phyloP scores from a whole-genome alignment of 2,888 invertebrate genomes.

The Drosophila imparisetae region DNA sequence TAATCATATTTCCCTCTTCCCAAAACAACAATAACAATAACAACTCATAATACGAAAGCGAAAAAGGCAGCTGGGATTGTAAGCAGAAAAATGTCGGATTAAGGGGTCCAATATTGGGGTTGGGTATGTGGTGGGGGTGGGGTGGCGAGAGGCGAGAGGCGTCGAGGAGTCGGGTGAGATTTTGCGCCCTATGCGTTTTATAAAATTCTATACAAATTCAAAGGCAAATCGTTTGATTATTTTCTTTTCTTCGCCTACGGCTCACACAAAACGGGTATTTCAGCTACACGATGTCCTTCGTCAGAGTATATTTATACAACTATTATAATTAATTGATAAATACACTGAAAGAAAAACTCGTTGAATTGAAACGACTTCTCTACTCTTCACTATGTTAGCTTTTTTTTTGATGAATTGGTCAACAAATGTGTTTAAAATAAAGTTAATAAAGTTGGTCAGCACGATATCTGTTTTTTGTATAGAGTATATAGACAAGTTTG shows the following conservation, averaged over 20 bases:
- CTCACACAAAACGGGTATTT: slow-evolving; percentile 20
- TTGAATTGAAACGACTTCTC: not conserved
- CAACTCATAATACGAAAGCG: slow-evolving; percentile 35
- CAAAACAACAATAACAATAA: slow-evolving; percentile 39
- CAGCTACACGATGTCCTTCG: slow-evolving; percentile 5
- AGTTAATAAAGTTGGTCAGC: not conserved
- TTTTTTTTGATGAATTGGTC: not conserved
- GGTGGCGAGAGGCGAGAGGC: not conserved
- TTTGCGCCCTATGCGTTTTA: slow-evolving; percentile 12
- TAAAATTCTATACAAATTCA: slow-evolving; percentile 42
- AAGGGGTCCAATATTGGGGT: slow-evolving; percentile 12
- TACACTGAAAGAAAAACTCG: not conserved
- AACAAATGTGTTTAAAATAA: not conserved
- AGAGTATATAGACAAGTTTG: slow-evolving; percentile 15
- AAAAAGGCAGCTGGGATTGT: slow-evolving; percentile 52
- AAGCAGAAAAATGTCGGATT: slow-evolving; percentile 49
- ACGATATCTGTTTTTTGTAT: not conserved
- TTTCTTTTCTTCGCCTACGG: slow-evolving; percentile 2
- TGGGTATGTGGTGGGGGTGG: not conserved
- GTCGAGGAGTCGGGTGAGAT: not conserved
- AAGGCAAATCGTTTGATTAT: slow-evolving; percentile 31
- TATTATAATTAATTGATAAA: not conserved
- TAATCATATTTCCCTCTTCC: slow-evolving; percentile 66
- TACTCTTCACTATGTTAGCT: too few relatives aligned
- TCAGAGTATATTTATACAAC: not conserved